These are phyloP conservation scores for Carlito syrichta DNA, from an alignment of 2,113 vertebrate genomes.

Conservation along the genomic window DNA sequence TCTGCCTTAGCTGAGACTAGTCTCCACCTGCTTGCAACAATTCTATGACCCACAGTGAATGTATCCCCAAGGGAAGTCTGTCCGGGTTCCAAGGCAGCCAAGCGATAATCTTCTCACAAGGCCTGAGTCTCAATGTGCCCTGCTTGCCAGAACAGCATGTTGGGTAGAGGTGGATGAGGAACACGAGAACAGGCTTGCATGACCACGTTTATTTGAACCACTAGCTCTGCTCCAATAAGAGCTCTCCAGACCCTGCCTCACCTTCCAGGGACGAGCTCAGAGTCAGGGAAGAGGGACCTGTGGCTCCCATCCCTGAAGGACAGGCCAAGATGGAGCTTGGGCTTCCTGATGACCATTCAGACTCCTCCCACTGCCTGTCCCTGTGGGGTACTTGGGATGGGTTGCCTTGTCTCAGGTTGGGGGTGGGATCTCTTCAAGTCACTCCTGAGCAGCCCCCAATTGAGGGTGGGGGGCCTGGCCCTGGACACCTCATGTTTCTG, in stretches of 20 bases:
- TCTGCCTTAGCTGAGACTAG: not conserved
- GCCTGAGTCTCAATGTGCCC: not conserved
- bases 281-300: not conserved
- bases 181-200: rapidly evolving
- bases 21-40: not conserved
- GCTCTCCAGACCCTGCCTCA: not conserved
- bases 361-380: not conserved
- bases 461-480: not conserved
- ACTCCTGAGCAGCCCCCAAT: not conserved
- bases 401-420: not conserved
- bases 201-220: slow-evolving; percentile 46
- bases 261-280: not conserved
- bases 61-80: not conserved
- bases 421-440: not conserved
- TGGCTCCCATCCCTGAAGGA: not conserved
- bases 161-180: not conserved
- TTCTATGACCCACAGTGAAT: not conserved
- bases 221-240: not conserved
- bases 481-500: not conserved
- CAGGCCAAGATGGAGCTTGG: not conserved
- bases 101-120: not conserved
- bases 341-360: not conserved
- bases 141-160: rapidly evolving
- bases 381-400: not conserved
- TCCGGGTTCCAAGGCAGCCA: not conserved